Evolutionary conservation across 2,797 vertebrate genomes (phyloP).

Genomic region (Glossophaga mutica): DNA sequence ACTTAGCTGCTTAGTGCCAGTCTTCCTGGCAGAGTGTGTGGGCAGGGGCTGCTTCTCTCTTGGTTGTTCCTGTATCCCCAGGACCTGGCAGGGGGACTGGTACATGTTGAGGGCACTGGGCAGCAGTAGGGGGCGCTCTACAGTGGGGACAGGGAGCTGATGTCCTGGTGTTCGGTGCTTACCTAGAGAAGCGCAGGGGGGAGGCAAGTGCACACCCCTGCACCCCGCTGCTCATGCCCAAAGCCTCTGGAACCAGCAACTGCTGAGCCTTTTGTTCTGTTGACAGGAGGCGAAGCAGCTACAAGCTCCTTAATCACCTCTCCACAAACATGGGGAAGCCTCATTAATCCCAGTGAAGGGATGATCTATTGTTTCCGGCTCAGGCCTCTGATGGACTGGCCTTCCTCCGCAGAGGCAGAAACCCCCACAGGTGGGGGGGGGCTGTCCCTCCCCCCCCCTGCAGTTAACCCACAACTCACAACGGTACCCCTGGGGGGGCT

Average conservation of each 20-base stretch:
- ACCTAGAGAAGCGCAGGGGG: background rate
- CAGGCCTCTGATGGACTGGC: background rate
- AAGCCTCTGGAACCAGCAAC: background rate
- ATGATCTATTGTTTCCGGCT: conserved; percentile 69
- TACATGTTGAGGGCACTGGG: background rate
- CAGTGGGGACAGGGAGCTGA: background rate
- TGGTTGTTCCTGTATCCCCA: background rate
- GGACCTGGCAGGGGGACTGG: background rate
- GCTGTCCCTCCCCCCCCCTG: background rate
- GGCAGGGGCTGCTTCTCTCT: background rate
- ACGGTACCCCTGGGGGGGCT: background rate
- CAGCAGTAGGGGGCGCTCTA: background rate
- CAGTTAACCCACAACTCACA: background rate
- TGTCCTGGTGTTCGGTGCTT: background rate
- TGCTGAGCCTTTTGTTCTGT: conserved; percentile 33
- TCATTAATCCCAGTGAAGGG: conserved; percentile 80
- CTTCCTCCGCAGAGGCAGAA: background rate
- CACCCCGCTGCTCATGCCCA: background rate
- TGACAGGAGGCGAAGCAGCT: conserved; percentile 50
- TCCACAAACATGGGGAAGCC: conserved; percentile 75
- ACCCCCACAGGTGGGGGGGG: background rate
- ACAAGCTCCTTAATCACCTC: conserved; percentile 72
- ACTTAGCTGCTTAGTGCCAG: background rate
- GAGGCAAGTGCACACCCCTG: background rate
- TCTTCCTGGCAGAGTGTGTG: background rate